phyloP scores from a whole-genome alignment of 2,113 vertebrate species.

The Gavialis gangeticus region DNA sequence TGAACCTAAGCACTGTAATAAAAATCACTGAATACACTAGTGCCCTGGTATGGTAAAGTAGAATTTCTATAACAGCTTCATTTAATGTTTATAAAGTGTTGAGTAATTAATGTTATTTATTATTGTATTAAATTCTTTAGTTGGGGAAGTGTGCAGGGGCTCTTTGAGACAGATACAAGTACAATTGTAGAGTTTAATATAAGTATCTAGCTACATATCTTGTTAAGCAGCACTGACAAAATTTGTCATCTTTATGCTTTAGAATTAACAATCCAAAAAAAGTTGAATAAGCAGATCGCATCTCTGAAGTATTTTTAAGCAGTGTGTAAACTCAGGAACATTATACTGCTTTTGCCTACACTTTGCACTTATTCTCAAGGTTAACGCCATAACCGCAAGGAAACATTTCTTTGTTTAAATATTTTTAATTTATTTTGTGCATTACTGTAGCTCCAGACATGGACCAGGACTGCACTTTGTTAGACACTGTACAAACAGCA shows the following conservation, averaged over 20 bases:
- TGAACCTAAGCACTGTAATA: neutral
- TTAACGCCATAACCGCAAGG: neutral
- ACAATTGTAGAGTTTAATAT: neutral
- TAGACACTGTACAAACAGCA: no score
- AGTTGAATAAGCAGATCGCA: no score
- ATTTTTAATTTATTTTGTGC: no score
- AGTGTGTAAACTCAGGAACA: neutral
- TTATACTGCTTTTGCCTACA: neutral
- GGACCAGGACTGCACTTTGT: no score
- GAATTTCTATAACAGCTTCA: neutral
- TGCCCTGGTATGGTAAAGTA: neutral
- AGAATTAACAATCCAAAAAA: no score
- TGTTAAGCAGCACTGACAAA: neutral
- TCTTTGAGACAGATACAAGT: neutral
- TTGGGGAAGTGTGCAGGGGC: neutral
- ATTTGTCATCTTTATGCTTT: neutral
- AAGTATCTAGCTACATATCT: neutral
- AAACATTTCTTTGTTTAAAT: neutral
- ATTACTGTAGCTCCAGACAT: no score
- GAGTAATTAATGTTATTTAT: neutral
- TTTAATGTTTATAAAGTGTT: neutral
- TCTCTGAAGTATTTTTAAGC: neutral
- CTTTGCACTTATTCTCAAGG: neutral
- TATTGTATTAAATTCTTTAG: neutral
- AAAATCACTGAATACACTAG: neutral